These are phyloP conservation scores for Triplophysa yarkandensis DNA, from an alignment of 2,797 vertebrate genomes.

Conservation along the genomic window DNA sequence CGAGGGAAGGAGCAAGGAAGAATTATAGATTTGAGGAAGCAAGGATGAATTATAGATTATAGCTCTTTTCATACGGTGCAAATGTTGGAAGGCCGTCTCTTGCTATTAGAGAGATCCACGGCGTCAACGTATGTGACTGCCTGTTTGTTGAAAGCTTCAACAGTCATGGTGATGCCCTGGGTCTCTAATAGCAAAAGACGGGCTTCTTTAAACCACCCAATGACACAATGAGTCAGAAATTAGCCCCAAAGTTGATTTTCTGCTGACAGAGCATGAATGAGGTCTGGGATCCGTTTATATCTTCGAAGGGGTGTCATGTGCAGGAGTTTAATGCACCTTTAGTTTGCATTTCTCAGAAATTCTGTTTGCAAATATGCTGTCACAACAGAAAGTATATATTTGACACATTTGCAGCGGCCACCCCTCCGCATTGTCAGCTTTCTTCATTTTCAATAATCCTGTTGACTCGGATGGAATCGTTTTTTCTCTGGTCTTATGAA, in stretches of 20 bases:
- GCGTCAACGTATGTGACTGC: constrained; percentile 4
- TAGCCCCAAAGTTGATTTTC: constrained; percentile 30
- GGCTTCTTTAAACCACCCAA: constrained; percentile 27
- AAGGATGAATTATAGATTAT: constrained; percentile 42
- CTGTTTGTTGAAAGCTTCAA: constrained; percentile 27
- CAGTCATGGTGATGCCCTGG: constrained; percentile 11
- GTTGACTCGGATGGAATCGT: constrained; percentile 29
- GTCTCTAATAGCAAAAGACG: constrained; percentile 36
- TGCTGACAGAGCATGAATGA: constrained; percentile 30
- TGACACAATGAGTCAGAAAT: constrained; percentile 34
- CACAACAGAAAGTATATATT: constrained; percentile 36
- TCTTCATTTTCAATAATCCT: constrained; percentile 43
- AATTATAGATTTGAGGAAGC: constrained; percentile 17
- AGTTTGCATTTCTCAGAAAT: constrained; percentile 39
- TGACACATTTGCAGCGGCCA: constrained; percentile 20
- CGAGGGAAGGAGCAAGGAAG: constrained; percentile 29
- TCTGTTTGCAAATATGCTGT: constrained; percentile 40
- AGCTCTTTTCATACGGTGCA: constrained; percentile 41
- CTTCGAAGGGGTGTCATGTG: constrained; percentile 30
- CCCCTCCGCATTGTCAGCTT: constrained; percentile 25
- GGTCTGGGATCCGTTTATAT: constrained; percentile 22
- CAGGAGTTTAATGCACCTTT: constrained; percentile 41
- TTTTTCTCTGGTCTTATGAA: constrained; percentile 43
- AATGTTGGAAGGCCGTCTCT: constrained; percentile 26
- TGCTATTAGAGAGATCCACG: constrained; percentile 30